Base-by-base conservation (phyloP, 2,888 invertebrate genomes). In the Rotaria macrura region DNA sequence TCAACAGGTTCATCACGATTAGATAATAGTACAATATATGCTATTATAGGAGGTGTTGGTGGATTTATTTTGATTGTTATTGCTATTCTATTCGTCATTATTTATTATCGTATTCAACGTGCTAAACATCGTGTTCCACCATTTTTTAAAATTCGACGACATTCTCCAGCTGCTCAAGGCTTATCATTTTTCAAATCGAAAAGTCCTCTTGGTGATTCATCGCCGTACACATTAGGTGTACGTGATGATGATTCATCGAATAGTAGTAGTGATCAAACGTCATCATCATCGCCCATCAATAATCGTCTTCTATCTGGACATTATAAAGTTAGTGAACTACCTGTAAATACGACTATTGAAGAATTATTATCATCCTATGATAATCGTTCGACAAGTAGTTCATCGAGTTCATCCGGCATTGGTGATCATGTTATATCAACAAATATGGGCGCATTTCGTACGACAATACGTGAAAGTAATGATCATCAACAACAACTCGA, bases 171-270 rank as follows among this genome's bases (percentile, higher is more conserved):
- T 38, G 79, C 79, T 10, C 79, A 79, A 79, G 79, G 79, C 25
- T 43, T 79, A 79, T 29, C 29, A 65, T 79, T 79, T 79, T 79
- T 79, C 10, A 79, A 79, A 79, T 79, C 79, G n/a, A 79, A 79
- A 79, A 79, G 43, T 43, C 79, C 79, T 4, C 17, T 79, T 1
- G 14, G 14, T 79, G 43, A 79, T n/a, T 43, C 25, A n/a, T 79
- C 79, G 43, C 79, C 79, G 17, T 79, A 79, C n/a, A 79, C 79
- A 79, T n/a, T 79, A n/a, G 79, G 43, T 43, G 79, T 79, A 12
- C 40, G 79, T 12, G 79, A 79, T 79, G 79, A 79, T 43, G 40
- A 40, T 43, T 43, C 43, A 43, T 65, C 65, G 2, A 65, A 65
- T 79, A 79, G 40, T 79, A 43, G 40, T n/a, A 79, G 43, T 25